These are phyloP conservation scores for Leucophenga varia DNA, from an alignment of 1,140 invertebrate genomes.

Conservation along the genomic window DNA sequence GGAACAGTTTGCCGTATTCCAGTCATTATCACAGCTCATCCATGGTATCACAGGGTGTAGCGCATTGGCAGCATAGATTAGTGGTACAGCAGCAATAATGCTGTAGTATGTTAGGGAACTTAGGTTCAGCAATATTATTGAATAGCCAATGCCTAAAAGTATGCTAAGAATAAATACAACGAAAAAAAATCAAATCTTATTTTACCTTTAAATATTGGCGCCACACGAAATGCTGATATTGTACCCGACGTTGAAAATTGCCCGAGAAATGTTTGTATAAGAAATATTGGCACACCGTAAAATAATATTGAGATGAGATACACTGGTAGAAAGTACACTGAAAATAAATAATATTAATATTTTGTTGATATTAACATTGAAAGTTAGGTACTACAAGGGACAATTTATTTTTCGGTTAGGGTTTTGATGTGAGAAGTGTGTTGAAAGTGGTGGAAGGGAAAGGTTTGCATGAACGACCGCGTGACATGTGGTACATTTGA, in stretches of 20 bases:
- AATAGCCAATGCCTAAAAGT: conserved; percentile 43
- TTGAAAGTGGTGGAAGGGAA: no score
- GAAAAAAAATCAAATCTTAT: neutral
- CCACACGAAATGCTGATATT: conserved; percentile 50
- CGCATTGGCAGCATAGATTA: conserved; percentile 41
- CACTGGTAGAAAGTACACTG: conserved; percentile 34
- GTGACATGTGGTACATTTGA: no score
- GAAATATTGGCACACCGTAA: conserved; percentile 45
- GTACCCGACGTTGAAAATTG: conserved; percentile 47
- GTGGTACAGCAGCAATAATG: conserved; percentile 41
- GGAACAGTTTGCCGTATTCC: conserved; percentile 45
- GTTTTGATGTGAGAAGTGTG: no score
- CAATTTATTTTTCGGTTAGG: no score
- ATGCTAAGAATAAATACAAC: neutral
- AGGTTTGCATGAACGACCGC: no score
- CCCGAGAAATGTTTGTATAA: conserved; percentile 51
- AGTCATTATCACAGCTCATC: conserved; percentile 48
- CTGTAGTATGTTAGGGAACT: conserved; percentile 44
- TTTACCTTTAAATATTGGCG: conserved; percentile 50
- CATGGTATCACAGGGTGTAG: conserved; percentile 36
- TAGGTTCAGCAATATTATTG: conserved; percentile 43
- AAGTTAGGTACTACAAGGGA: no score
- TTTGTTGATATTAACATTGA: no score
- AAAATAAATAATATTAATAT: conserved; percentile 2
- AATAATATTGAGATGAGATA: conserved; percentile 42